Evolutionary conservation across 2,888 invertebrate genomes (phyloP).

Genomic region (Acanthococcus lagerstroemiae): DNA sequence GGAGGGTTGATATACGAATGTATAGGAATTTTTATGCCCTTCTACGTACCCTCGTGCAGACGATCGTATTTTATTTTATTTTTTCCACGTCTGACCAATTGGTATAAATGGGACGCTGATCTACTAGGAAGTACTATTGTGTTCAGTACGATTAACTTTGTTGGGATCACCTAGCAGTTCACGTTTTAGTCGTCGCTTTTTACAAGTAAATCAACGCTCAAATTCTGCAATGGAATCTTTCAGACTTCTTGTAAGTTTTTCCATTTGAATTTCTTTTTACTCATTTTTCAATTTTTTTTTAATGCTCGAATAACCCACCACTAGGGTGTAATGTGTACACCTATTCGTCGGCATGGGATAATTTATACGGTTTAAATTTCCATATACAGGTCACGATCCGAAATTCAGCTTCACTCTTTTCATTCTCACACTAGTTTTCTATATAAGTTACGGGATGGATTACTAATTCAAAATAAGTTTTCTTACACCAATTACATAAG

Average conservation of each 20-base stretch:
- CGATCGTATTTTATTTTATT: neutral
- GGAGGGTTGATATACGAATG: slow-evolving; percentile 1
- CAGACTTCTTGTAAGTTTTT: slow-evolving; percentile 24
- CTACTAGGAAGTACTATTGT: slow-evolving; percentile 10
- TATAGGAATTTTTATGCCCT: too few species aligned
- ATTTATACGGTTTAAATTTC: too few species aligned
- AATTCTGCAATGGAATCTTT: slow-evolving; percentile 22
- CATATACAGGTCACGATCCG: too few species aligned
- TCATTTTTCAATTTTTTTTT: neutral
- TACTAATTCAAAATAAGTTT: too few species aligned
- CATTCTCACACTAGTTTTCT: too few species aligned
- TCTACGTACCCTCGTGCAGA: neutral
- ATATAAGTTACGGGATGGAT: too few species aligned
- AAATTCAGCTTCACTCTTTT: too few species aligned
- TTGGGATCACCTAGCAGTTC: slow-evolving; percentile 27
- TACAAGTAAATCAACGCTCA: slow-evolving; percentile 1
- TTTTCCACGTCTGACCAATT: too few species aligned
- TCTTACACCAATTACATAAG: too few species aligned
- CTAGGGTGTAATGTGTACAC: too few species aligned
- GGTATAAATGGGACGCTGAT: neutral
- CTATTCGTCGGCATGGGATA: too few species aligned
- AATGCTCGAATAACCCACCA: too few species aligned
- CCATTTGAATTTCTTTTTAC: neutral
- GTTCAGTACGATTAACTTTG: slow-evolving; percentile 23
- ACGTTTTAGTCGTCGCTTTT: slow-evolving; percentile 12